A percentile compares a stretch with the other conserved stretches of the same genome.
Evolutionary conservation across 1,140 invertebrate species (phyloP).

Genomic region (Nephotettix cincticeps): DNA sequence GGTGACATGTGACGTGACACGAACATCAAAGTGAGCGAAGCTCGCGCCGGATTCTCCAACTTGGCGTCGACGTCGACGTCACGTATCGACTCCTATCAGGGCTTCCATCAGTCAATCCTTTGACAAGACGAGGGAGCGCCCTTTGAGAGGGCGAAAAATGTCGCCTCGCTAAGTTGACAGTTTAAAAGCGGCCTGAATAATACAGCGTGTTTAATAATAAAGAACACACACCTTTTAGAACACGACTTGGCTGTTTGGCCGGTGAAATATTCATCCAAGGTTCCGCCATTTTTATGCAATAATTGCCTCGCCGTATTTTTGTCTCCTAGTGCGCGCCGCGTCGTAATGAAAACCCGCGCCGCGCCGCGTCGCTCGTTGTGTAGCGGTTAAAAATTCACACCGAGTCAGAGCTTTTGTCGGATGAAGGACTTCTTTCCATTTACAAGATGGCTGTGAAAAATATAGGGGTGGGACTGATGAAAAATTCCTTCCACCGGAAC

Average conservation of each 20-base stretch:
- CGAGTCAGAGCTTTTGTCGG: slow-evolving; percentile 1
- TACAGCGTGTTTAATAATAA: slow-evolving; percentile 32
- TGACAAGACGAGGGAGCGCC: slow-evolving; percentile 9
- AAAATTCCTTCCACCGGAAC: too few species aligned
- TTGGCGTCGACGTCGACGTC: neutral
- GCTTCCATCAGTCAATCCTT: slow-evolving; percentile 17
- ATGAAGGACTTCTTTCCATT: neutral
- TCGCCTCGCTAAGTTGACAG: slow-evolving; percentile 47
- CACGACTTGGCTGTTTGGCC: slow-evolving; percentile 29
- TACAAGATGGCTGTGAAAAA: neutral
- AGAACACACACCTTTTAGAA: slow-evolving; percentile 27
- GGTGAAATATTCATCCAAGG: slow-evolving; percentile 28
- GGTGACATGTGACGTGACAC: slow-evolving; percentile 1
- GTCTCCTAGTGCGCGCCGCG: slow-evolving; percentile 2
- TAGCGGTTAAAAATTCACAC: neutral
- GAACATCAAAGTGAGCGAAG: neutral
- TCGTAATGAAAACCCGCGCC: slow-evolving; percentile 10
- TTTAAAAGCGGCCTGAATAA: slow-evolving; percentile 50
- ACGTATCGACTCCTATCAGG: neutral
- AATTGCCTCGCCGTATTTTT: slow-evolving; percentile 11
- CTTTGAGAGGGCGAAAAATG: slow-evolving; percentile 29
- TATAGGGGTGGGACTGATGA: neutral
- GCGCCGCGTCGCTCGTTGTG: neutral
- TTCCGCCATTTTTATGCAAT: slow-evolving; percentile 16
- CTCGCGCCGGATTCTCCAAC: neutral